Conservation (phyloP, 2,113 vertebrate species). For the Dolichallabes microphthalmus region DNA sequence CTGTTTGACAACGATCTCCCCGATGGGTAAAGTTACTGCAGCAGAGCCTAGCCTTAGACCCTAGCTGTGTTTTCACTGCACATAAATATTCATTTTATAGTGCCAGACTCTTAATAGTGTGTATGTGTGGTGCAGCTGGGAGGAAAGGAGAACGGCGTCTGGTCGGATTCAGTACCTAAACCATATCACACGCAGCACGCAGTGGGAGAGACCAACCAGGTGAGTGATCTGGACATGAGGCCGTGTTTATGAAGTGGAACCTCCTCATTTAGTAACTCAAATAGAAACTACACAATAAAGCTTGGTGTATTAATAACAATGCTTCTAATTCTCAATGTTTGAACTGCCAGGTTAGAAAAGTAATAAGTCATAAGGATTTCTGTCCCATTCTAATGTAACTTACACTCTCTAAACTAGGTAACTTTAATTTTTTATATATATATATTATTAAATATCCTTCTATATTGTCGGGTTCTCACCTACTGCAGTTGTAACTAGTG, state of each 20-base stretch:
- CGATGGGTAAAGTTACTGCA: constrained; percentile 83
- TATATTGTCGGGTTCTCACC: background rate
- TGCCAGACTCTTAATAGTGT: constrained; percentile 14
- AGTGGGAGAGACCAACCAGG: constrained; percentile 98
- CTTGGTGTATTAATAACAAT: background rate
- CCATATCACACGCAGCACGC: constrained; percentile 96
- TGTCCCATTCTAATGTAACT: too few relatives aligned
- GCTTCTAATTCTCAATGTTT: background rate
- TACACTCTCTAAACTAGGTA: too few relatives aligned
- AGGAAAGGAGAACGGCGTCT: constrained; percentile 93
- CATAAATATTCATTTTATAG: background rate
- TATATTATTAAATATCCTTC: background rate
- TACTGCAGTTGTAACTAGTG: background rate
- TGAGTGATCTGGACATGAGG: constrained; percentile 62
- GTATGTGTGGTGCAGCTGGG: constrained; percentile 81
- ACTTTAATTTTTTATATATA: too few relatives aligned
- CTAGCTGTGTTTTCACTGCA: background rate
- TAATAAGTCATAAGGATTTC: too few relatives aligned
- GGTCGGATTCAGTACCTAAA: constrained; percentile 98
- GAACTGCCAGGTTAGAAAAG: background rate
- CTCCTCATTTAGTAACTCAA: background rate
- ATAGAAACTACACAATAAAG: background rate
- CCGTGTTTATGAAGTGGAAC: background rate
- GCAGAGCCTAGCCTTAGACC: background rate
- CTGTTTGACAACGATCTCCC: constrained; percentile 98